Base-by-base conservation (phyloP, 2,888 invertebrate species). In the Parthenolecanium corni region DNA sequence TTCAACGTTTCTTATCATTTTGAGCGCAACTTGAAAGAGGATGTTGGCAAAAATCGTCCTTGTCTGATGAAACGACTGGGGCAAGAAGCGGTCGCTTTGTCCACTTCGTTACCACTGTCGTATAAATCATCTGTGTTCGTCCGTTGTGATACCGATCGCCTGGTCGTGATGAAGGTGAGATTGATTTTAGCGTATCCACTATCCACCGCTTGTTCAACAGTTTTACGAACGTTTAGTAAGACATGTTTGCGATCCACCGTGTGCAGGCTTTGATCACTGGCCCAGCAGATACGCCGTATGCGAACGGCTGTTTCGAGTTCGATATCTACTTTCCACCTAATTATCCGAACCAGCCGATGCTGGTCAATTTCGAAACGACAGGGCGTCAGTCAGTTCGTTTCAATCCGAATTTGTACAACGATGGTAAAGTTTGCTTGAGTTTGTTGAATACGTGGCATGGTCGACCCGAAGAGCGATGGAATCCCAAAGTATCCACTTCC, bases 381-480 rank as follows among this genome's bases (percentile, higher is more conserved):
- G 92, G 87, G 68, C 86, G 84, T 68, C 89, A 88, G 73, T 85
- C 86, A 31, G 88, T 91, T 71, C 82, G 91, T 67, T 92, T 92
- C 75, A 92, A 92, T 80, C 92, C 92, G 66, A 92, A 92, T 80
- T 79, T 92, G 61, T 92, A 92, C 76, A 89, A 89, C 78, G 93
- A 94, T 76, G 94, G 94, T 67, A 94, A 93, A 79, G 88, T 88
- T 65, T 95, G 94, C 74, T 83, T 95, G 72, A 92, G 92, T 68
- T 90, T 95, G 67, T 79, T 95, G 67, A 94, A 94, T 76, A 95
- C 94, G 2, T 95, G 94, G 94, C 93, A 94, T 74, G 94, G 94
- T 6, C 79, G 93, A 58, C 94, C 94, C 24, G 94, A 94, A 76
- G 95, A 95, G 76, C 92, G 92, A 74, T 95, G 94, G 94, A 46